Evolutionary conservation across 2,113 vertebrate species (phyloP).

Genomic region (Lonchura striata): DNA sequence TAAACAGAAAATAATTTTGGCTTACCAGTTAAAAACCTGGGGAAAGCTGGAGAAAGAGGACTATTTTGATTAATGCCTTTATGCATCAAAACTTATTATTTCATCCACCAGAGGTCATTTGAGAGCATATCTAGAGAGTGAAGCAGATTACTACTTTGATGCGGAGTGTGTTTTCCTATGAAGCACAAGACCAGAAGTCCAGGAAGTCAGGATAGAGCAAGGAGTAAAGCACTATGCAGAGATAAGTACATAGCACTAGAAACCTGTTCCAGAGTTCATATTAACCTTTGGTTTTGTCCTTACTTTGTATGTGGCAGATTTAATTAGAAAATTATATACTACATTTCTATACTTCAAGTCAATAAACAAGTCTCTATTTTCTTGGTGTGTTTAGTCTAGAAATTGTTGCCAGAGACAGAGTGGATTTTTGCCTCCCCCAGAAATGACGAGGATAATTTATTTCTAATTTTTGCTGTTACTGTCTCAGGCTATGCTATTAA

Average conservation of each 20-base stretch:
- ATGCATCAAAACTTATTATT: neutral
- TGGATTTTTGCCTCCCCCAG: neutral
- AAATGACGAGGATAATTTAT: neutral
- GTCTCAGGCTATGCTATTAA: neutral
- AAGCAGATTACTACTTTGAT: neutral
- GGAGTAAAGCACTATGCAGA: neutral
- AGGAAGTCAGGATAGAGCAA: neutral
- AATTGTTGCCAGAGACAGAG: neutral
- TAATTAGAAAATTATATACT: neutral
- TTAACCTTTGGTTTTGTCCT: neutral
- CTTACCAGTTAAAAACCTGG: neutral
- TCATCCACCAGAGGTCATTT: neutral
- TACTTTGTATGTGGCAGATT: neutral
- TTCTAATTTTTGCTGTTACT: slow-evolving; percentile 8
- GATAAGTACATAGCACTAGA: neutral
- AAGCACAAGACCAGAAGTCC: neutral
- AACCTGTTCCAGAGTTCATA: neutral
- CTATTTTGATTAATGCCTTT: neutral
- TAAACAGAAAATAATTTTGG: neutral
- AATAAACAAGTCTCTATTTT: neutral
- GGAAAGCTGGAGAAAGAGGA: neutral
- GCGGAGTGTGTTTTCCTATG: neutral
- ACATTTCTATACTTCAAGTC: neutral
- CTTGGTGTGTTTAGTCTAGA: neutral
- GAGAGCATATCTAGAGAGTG: neutral